Conservation (phyloP, 2,113 vertebrate species). For the Serilophus lunatus region DNA sequence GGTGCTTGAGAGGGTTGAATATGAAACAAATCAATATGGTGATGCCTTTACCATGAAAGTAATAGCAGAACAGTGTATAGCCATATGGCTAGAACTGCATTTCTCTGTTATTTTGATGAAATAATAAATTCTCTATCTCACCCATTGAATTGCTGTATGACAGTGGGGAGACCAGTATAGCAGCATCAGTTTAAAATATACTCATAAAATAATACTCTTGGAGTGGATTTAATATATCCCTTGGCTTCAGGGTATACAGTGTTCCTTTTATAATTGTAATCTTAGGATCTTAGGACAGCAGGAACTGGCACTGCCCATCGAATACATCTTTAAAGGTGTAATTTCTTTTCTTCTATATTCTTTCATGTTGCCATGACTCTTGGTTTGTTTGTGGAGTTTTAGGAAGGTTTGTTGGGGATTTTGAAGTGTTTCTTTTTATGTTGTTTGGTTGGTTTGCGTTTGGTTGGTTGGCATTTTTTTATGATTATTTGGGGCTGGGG, state of each 20-base stretch:
- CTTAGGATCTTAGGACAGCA: not conserved
- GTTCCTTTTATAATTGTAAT: constrained; percentile 28
- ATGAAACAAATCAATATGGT: not conserved
- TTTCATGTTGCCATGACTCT: not conserved
- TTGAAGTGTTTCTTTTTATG: not conserved
- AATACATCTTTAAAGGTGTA: not conserved
- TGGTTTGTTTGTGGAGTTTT: not conserved
- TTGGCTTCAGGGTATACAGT: not conserved
- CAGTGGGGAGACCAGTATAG: not conserved
- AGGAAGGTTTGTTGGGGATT: not conserved
- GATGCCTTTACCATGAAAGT: not conserved
- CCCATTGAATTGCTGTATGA: not conserved
- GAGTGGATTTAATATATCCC: not conserved
- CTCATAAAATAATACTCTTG: not conserved
- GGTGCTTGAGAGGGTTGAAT: not conserved
- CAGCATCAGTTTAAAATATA: not conserved
- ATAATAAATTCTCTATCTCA: not conserved
- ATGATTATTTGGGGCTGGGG: too few species aligned
- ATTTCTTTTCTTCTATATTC: constrained; percentile 34
- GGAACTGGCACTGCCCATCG: not conserved
- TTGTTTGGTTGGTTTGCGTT: not conserved
- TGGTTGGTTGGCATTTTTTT: not conserved
- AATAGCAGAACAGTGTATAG: not conserved
- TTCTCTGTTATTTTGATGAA: not conserved
- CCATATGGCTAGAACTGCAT: not conserved